Evolutionary conservation across 2,888 invertebrate species (phyloP).

Genomic region (Leptogaster cylindrica): DNA sequence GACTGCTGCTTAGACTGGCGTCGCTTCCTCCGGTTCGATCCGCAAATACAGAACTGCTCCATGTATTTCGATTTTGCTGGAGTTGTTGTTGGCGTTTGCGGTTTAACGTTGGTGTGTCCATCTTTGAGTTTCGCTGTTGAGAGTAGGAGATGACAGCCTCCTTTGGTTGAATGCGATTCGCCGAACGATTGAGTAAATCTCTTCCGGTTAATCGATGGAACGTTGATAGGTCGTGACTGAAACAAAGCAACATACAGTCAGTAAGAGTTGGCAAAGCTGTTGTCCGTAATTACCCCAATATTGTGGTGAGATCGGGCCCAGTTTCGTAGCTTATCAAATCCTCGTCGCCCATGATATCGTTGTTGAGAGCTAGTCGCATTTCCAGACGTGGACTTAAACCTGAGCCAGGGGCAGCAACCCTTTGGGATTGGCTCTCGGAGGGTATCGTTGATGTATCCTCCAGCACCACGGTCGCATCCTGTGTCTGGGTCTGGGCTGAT

Average conservation of each 20-base stretch:
- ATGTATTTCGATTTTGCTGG: slow-evolving; percentile 66
- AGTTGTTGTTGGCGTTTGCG: slow-evolving; percentile 54
- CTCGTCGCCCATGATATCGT: slow-evolving; percentile 66
- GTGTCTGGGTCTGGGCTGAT: slow-evolving; percentile 40
- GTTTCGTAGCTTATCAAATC: slow-evolving; percentile 63
- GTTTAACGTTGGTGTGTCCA: slow-evolving; percentile 63
- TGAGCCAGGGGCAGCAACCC: slow-evolving; percentile 55
- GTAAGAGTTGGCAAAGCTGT: background rate
- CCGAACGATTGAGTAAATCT: slow-evolving; percentile 62
- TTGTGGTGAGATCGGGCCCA: slow-evolving; percentile 63
- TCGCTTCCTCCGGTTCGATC: slow-evolving; percentile 61
- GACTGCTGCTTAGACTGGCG: slow-evolving; percentile 56
- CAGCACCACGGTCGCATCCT: background rate
- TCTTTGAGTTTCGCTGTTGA: slow-evolving; percentile 64
- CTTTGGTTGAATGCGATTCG: slow-evolving; percentile 61
- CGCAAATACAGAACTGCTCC: slow-evolving; percentile 74
- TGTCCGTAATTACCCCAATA: slow-evolving; percentile 61
- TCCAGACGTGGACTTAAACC: slow-evolving; percentile 70
- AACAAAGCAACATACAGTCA: background rate
- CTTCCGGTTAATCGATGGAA: slow-evolving; percentile 63
- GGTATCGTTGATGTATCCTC: slow-evolving; percentile 48
- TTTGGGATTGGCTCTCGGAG: slow-evolving; percentile 41
- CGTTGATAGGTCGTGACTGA: slow-evolving; percentile 63
- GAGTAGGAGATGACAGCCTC: slow-evolving; percentile 63
- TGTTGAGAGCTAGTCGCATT: slow-evolving; percentile 69